Evolutionary conservation across 2,113 vertebrate species (phyloP).

Genomic region (Phrynosoma platyrhinos): DNA sequence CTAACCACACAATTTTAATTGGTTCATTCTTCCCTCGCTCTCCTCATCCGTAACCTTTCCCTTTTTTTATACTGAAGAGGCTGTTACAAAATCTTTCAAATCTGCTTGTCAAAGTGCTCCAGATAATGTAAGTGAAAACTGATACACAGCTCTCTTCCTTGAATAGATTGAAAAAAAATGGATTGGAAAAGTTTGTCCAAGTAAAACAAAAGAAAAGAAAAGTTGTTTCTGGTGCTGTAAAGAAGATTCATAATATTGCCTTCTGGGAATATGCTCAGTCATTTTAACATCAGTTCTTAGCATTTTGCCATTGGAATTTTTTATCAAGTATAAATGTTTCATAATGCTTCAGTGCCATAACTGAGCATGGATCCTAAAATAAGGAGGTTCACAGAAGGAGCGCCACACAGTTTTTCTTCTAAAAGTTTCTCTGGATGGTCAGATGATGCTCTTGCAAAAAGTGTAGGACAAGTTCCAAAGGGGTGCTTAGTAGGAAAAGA

Average conservation of each 20-base stretch:
- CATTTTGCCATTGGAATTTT: neutral
- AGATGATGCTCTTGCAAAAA: too few relatives aligned
- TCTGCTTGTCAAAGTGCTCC: slow-evolving; percentile 37
- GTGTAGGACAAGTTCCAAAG: too few relatives aligned
- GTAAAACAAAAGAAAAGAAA: neutral
- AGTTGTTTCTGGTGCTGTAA: neutral
- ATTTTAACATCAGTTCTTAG: neutral
- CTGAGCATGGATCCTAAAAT: neutral
- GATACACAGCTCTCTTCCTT: slow-evolving; percentile 40
- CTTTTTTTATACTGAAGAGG: slow-evolving; percentile 54
- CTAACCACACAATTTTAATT: slow-evolving; percentile 66
- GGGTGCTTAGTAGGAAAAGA: too few relatives aligned
- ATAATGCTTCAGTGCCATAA: neutral
- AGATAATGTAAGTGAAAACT: slow-evolving; percentile 43
- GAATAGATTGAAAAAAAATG: slow-evolving; percentile 47
- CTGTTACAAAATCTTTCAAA: slow-evolving; percentile 58
- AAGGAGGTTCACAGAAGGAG: neutral
- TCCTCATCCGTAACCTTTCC: slow-evolving; percentile 56
- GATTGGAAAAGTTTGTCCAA: slow-evolving; percentile 28
- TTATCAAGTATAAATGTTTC: neutral
- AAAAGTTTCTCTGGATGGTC: too few relatives aligned
- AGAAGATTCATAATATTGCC: neutral
- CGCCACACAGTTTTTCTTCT: neutral
- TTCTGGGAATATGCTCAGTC: neutral
- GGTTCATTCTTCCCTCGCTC: slow-evolving; percentile 61